phyloP scores from a whole-genome alignment of 2,888 invertebrate genomes.

The Acanthosepion lycidas region DNA sequence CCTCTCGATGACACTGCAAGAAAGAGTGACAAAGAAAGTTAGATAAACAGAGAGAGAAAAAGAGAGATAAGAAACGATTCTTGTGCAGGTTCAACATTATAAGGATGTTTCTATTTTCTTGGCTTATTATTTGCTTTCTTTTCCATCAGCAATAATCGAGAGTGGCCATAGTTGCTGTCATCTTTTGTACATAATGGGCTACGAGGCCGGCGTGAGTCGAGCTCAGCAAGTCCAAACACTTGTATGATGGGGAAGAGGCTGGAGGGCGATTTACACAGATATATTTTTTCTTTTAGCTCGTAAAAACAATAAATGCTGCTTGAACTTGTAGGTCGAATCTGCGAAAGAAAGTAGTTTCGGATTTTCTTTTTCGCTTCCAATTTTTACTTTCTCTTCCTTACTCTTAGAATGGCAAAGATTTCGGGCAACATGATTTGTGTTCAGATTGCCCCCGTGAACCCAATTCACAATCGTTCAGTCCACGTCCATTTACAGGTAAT shows the following conservation, averaged over 20 bases:
- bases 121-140: background rate
- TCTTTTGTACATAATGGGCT: background rate
- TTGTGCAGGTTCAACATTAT: background rate
- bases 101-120: background rate
- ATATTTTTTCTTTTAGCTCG: background rate
- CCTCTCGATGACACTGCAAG: background rate
- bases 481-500: constrained; percentile 33
- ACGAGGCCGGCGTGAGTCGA: background rate
- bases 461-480: constrained; percentile 22
- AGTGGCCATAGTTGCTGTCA: background rate
- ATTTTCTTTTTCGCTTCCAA: background rate
- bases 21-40: background rate
- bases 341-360: background rate
- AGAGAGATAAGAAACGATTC: background rate
- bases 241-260: background rate
- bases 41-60: background rate
- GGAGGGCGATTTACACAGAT: background rate
- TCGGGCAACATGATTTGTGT: constrained; percentile 23
- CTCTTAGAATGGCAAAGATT: background rate
- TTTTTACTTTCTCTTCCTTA: background rate
- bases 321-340: constrained; percentile 16
- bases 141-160: background rate
- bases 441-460: constrained; percentile 16
- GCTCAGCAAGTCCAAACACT: background rate
- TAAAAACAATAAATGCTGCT: constrained; percentile 33